Evolutionary conservation across 2,888 invertebrate genomes (phyloP), one percentile per base, ranked within the genome.

Genomic region (Tricholauxania praeusta): DNA sequence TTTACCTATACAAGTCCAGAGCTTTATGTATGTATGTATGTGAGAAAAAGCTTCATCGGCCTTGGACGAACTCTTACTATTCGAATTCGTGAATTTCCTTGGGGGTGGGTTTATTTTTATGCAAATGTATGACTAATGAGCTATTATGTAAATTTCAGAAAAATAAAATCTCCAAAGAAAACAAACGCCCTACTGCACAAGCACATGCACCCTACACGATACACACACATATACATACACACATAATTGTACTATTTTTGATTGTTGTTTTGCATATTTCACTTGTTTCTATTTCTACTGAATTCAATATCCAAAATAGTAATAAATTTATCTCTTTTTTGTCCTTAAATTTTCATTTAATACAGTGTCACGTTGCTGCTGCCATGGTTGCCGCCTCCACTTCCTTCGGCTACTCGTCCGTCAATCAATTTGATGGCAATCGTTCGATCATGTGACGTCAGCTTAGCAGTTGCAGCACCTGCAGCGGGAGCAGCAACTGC

Each of bases 391-490:
- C 87, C 72, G 85, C 88, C 65, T 87, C 87, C 47, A 85, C 87
- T 66, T 86, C 87, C 70, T 85, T 87, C 69, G 87, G 86, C 74
- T 87, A 87, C 78, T 84, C 86, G 57, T 87, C 87, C 49, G 87
- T 87, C 73, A 87, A 87, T 80, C 87, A 87, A 79, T 82, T 86
- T 78, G 87, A 87, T 76, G 80, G 80, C 39, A 83, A 83, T 78
- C 86, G 87, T 69, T 85, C 84, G 72, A 83, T 87, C 79, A 87
- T 87, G 82, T 87, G 87, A 87, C 87, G 87, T 66, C 86, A 87
- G 80, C 86, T 85, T n/a, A 87, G 86, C 84, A 87, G 86, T 81
- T 87, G 87, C 82, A 87, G 87, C 81, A 85, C 87, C 78, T 87
- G 87, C 78, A 87, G 87, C 79, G 84, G 84, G 78, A 85, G 85